Percentiles rank a stretch among this genome's conserved stretches.
Evolutionary conservation across 2,888 invertebrate genomes (phyloP).

Genomic region (Ochropleura plecta): DNA sequence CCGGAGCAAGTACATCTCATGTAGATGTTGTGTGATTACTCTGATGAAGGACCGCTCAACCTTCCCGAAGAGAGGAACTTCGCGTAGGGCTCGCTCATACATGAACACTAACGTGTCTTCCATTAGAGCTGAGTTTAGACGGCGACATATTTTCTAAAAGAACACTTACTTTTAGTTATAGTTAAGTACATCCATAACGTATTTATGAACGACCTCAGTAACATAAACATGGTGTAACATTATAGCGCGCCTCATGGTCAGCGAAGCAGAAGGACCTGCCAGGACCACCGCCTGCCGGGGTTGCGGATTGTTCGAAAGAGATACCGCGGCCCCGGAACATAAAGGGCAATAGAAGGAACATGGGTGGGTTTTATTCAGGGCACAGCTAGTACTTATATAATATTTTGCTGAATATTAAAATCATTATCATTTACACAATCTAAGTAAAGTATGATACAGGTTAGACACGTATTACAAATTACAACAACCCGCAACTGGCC

Average conservation of each 20-base stretch:
- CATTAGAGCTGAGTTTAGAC: slow-evolving; percentile 88
- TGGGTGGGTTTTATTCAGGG: too few relatives aligned
- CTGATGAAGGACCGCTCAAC: slow-evolving; percentile 89
- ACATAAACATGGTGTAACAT: background rate
- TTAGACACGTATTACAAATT: slow-evolving; percentile 12
- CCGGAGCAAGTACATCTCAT: slow-evolving; percentile 88
- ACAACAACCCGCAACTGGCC: background rate
- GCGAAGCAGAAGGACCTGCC: too few relatives aligned
- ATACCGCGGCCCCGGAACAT: too few relatives aligned
- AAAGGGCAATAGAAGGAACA: too few relatives aligned
- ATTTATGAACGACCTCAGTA: background rate
- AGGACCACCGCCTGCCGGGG: too few relatives aligned
- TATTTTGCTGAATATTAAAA: background rate
- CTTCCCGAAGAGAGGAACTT: slow-evolving; percentile 89
- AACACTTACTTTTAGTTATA: background rate
- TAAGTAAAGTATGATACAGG: background rate
- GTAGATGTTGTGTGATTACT: slow-evolving; percentile 88
- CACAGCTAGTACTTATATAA: too few relatives aligned
- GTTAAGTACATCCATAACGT: background rate
- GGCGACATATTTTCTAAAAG: slow-evolving; percentile 83
- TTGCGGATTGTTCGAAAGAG: too few relatives aligned
- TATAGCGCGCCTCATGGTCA: too few relatives aligned
- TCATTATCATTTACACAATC: background rate
- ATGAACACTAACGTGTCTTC: slow-evolving; percentile 89
- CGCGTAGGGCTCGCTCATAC: slow-evolving; percentile 88